Conservation (phyloP, 2,113 vertebrate genomes). For the Heteronetta atricapilla region DNA sequence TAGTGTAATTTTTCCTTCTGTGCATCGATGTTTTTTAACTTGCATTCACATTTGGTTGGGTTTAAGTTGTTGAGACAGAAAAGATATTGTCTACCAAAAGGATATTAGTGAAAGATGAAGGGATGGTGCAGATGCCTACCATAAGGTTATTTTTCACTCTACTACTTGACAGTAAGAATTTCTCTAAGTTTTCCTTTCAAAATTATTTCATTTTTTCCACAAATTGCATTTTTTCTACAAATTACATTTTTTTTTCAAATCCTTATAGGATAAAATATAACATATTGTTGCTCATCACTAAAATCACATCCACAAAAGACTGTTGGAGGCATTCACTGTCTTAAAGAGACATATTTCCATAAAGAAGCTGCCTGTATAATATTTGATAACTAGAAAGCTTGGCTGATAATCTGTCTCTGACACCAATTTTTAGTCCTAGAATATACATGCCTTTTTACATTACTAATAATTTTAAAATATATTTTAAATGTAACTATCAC, state of each 20-base stretch:
- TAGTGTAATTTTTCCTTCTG: background rate
- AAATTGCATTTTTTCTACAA: background rate
- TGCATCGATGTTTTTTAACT: background rate
- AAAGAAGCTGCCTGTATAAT: background rate
- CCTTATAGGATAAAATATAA: background rate
- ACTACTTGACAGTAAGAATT: background rate
- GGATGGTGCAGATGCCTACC: background rate
- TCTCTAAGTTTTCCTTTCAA: background rate
- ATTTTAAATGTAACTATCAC: conserved; percentile 4
- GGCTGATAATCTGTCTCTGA: background rate
- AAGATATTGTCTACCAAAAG: background rate
- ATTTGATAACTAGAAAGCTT: background rate
- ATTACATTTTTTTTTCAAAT: background rate
- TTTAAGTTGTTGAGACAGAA: background rate
- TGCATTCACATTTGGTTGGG: background rate
- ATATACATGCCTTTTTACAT: background rate
- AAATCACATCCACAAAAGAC: conserved; percentile 12
- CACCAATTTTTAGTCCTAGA: background rate
- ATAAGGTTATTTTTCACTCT: background rate
- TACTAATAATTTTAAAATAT: background rate
- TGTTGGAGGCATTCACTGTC: background rate
- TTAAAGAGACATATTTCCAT: background rate
- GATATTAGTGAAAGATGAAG: background rate
- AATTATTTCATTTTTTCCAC: background rate
- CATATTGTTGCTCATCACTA: conserved; percentile 1